Conservation (phyloP, 2,888 invertebrate species). For the Pyrochroa serraticornis region DNA sequence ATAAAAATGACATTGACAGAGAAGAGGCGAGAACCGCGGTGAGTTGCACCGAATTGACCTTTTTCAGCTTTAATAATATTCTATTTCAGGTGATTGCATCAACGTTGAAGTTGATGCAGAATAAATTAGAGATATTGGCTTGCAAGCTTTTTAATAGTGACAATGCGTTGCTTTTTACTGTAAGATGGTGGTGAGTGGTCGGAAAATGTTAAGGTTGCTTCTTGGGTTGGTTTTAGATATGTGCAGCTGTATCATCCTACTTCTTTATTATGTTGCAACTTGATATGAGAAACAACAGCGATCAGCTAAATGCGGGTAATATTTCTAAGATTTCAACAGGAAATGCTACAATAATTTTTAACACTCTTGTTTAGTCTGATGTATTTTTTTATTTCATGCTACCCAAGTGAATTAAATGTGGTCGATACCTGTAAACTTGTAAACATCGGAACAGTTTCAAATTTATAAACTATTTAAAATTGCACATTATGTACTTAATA, state of each 20-base stretch:
- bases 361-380: background rate
- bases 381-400: too few species aligned
- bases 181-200: constrained; percentile 20
- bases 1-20: too few species aligned
- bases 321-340: background rate
- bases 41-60: background rate
- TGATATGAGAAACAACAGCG: constrained; percentile 20
- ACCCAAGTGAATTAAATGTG: too few species aligned
- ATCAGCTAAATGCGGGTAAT: background rate
- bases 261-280: constrained; percentile 42
- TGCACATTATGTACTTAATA: too few species aligned
- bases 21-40: background rate
- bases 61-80: background rate
- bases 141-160: constrained; percentile 39
- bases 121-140: constrained; percentile 32
- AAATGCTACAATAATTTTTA: background rate
- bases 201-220: background rate
- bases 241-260: constrained; percentile 37
- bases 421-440: too few species aligned
- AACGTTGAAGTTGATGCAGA: constrained; percentile 3
- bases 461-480: too few species aligned
- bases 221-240: constrained; percentile 31
- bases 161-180: constrained; percentile 38
- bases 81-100: constrained; percentile 8
- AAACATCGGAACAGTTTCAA: too few species aligned